Evolutionary conservation across 2,888 invertebrate species (phyloP), one percentile per base, ranked within the genome.

Genomic region (Megalurothrips usitatus): DNA sequence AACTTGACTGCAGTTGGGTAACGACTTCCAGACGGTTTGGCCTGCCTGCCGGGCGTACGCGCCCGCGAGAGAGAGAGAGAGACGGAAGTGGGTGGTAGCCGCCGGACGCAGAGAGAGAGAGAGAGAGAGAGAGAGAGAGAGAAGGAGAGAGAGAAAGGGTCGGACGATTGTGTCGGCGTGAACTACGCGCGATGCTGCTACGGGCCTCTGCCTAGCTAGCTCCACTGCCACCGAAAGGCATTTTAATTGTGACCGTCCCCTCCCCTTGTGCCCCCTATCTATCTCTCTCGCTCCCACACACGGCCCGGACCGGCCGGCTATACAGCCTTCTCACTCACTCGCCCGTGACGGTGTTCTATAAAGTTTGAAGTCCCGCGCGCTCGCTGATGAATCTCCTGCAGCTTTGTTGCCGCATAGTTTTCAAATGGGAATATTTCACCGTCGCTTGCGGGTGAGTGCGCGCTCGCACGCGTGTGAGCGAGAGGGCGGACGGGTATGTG

Each of bases 401-500:
- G 23, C 23, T 26, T 58, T 75, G 68, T 75, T 75, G 68, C 68
- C 23, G 68, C 68, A 75, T 75, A 75, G 68, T 75, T 75, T 75
- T 75, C 68, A 75, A 75, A 75, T 75, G 23, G 68, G n/a, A 26
- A 75, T 75, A 75, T 75, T 75, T 75, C 68, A 23, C 68, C 68
- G 68, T 58, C 68, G 26, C 26, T 43, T 26, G 68, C 12, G 68
- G 23, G 68, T 75, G 68, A 6, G 52, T 19, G 52, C 49, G 49
- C 49, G 14, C 49, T 14, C 10, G 49, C 49, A 49, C 49, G 34
- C 6, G 34, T 43, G 34, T 43, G 34, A 4, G 34, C 6, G 34
- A 4, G 34, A 4, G 34, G 2, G 34, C 6, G 34, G 2, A 6
- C 6, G 34, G 2, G 34, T 43, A 6, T 43, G 34, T 43, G 34